Base-by-base conservation (phyloP, 2,888 invertebrate genomes). In the Trachelus iudaicus region DNA sequence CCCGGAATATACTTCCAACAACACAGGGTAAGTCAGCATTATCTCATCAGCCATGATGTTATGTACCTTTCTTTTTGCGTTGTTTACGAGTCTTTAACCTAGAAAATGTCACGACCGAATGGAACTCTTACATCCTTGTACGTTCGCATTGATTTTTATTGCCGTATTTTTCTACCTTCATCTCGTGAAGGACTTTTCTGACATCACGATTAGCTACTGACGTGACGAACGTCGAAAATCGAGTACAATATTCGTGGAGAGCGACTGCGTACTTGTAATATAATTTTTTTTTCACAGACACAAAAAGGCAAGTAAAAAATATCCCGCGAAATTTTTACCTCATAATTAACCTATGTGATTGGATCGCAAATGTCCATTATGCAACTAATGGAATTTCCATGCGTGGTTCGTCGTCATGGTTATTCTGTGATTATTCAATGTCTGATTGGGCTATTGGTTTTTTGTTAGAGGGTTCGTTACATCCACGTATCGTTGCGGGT, bases 31-130 rank as follows among this genome's bases (percentile, higher is more conserved):
- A 40, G 34, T 40, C 37, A 75, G 69, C 30, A 35, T 30, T 56
- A 71, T 71, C 31, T 71, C 71, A 56, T 56, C 56, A 56, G 56
- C 56, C 56, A 56, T 56, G 56, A 56, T 56, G 56, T 23, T 56
- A 15, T 23, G 23, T 23, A 56, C 56, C 0, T 56, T 56, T 6
- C n/a, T 71, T 73, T 73, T 69, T 75, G 75, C 74, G 79, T 80
- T 82, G 81, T 85, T 85, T 83, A 86, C 79, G 79, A 83, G 78
- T 76, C 75, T 76, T 79, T 81, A 79, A 77, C 76, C 79, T 73
- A 76, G 75, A 71, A 69, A 81, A 69, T 79, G 80, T 79, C 73
- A 77, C 56, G 56, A 23, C 23, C 6, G 23, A 56, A 56, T 23
- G 23, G 9, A 56, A 56, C 9, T 23, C 2, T 23, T 56, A 23